Base-by-base conservation (phyloP, 2,888 invertebrate species). In the Invenusta paracnida region DNA sequence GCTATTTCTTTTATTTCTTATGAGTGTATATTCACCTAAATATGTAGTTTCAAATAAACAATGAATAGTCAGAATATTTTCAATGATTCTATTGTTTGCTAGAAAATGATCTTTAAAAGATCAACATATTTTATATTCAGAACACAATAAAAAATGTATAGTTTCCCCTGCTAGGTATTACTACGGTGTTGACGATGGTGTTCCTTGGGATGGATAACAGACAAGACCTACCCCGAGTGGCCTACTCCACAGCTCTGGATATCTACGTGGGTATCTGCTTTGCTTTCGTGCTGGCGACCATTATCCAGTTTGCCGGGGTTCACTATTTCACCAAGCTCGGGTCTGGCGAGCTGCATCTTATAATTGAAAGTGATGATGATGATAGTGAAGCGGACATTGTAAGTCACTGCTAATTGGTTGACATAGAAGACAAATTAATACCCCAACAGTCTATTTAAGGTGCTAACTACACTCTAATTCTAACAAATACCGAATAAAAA, bases 231-330 rank as follows among this genome's bases (percentile, higher is more conserved):
- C 95, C 95, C 1, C 95, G 95, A 92, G 95, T 95, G 85, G 94
- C 95, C 82, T 95, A 95, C 91, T 95, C 95, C 0, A 95, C 95
- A n/a, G 95, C 95, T 0, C 92, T 95, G 88, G 95, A 95, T 90
- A 95, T 94, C 89, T 95, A 95, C 90, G 95, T 95, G 0, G 95
- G 95, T 89, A 93, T 95, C 28, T 95, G 95, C 25, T 95, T 95
- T 90, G 94, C 94, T 0, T 89, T 89, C 86, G 88, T 90, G 0
- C 96, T 97, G 89, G 96, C 96, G 0, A 96, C 96, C 0, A 93
- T 97, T 0, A 92, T 97, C 27, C 96, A 97, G 91, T 97, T 97
- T 89, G 96, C 97, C n/a, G 95, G 96, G 0, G 97, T 97, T 0
- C 97, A 97, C 92, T 97, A 96, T 91, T 96, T 96, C 90, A 97